phyloP scores from a whole-genome alignment of 2,113 vertebrate species.

The Brachyhypopomus gauderio region DNA sequence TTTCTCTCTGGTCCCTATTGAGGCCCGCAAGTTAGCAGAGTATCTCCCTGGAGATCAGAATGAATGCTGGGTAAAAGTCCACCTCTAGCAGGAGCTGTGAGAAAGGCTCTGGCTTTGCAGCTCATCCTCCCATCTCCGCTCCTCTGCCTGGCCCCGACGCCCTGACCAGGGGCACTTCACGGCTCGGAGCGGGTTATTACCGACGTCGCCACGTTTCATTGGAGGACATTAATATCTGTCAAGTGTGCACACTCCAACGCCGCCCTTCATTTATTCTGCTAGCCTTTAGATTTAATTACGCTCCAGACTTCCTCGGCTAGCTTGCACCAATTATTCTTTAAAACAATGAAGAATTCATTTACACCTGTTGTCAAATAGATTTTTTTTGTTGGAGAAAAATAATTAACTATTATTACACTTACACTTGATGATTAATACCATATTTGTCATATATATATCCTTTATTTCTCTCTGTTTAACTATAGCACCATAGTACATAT shows the following conservation, averaged over 20 bases:
- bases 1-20: constrained; percentile 1
- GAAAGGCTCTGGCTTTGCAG: neutral
- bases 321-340: constrained; percentile 77
- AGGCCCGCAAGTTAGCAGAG: constrained; percentile 21
- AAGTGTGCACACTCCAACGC: constrained; percentile 70
- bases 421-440: constrained; percentile 75
- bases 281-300: constrained; percentile 80
- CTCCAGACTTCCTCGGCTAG: constrained; percentile 74
- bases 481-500: neutral
- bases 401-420: constrained; percentile 76
- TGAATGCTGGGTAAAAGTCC: neutral
- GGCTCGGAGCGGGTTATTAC: constrained; percentile 62
- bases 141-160: constrained; percentile 4
- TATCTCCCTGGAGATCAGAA: constrained; percentile 15
- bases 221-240: constrained; percentile 70
- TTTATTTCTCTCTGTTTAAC: neutral
- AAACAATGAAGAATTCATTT: constrained; percentile 80
- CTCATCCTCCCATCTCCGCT: neutral
- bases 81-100: constrained; percentile 11
- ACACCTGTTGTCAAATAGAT: constrained; percentile 77
- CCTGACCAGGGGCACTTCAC: constrained; percentile 41
- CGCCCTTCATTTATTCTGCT: constrained; percentile 75
- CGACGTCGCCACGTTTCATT: constrained; percentile 60
- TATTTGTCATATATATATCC: constrained; percentile 45
- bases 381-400: constrained; percentile 72